Percentiles rank a stretch among this genome's conserved stretches.
These are phyloP conservation scores for Cyanistes caeruleus DNA, from an alignment of 2,113 vertebrate genomes.

Conservation along the genomic window DNA sequence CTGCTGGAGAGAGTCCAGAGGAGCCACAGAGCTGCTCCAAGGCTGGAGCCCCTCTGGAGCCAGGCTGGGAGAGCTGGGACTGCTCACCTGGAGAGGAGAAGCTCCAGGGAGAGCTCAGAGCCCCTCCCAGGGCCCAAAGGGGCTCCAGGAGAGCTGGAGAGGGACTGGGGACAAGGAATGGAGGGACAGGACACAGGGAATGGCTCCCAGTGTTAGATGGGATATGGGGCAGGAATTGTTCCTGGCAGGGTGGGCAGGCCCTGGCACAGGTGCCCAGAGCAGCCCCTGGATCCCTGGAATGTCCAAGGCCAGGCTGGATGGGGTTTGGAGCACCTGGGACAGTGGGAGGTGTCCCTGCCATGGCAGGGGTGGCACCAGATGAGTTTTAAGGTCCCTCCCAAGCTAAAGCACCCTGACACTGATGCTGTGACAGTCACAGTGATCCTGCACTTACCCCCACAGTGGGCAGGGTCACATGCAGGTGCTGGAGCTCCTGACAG, in stretches of 20 bases:
- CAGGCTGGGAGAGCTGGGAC: neutral
- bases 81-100: neutral
- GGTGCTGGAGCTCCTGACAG: neutral
- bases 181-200: neutral
- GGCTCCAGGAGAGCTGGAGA: neutral
- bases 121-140: fast-evolving
- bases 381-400: neutral
- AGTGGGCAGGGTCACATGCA: neutral
- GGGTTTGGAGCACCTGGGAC: neutral
- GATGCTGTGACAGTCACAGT: too few relatives aligned
- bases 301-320: neutral
- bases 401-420: neutral
- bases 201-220: neutral
- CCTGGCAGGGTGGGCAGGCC: neutral
- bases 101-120: neutral
- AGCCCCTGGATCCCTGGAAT: neutral
- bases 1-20: neutral
- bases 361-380: too few relatives aligned
- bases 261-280: neutral
- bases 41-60: neutral
- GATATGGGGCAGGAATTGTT: neutral
- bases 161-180: neutral
- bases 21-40: fast-evolving
- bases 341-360: neutral
- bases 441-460: neutral